These are phyloP conservation scores for Coelogynopora nodosa DNA, from an alignment of 2,888 invertebrate species.

Conservation along the genomic window DNA sequence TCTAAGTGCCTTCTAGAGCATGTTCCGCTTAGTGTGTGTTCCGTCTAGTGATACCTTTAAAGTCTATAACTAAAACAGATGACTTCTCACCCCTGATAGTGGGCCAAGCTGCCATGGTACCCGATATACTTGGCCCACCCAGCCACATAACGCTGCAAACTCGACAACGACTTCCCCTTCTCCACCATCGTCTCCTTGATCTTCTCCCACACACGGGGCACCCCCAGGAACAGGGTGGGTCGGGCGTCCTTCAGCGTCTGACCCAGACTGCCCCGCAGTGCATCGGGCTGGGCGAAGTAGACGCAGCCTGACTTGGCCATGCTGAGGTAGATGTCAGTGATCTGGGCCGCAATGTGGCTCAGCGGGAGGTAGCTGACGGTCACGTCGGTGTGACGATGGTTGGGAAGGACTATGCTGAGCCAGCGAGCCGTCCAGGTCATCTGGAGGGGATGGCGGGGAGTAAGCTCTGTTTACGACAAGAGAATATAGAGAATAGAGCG, in stretches of 20 bases:
- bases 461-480: too few species aligned
- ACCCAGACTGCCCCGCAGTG: constrained; percentile 65
- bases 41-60: too few species aligned
- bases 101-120: constrained; percentile 64
- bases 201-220: constrained; percentile 88
- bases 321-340: constrained; percentile 73
- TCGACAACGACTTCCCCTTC: constrained; percentile 70
- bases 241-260: constrained; percentile 66
- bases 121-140: constrained; percentile 75
- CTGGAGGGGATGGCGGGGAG: too few species aligned
- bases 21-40: not conserved
- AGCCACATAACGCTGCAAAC: constrained; percentile 71
- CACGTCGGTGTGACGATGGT: not conserved
- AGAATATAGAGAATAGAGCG: too few species aligned
- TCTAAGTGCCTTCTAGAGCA: constrained; percentile 21
- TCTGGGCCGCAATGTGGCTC: constrained; percentile 85
- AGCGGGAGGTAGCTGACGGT: constrained; percentile 72
- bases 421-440: not conserved
- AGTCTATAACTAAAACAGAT: constrained; percentile 2
- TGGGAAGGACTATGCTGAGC: not conserved
- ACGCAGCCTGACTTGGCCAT: constrained; percentile 69
- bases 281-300: constrained; percentile 83
- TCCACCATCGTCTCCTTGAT: constrained; percentile 80
- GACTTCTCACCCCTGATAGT: constrained; percentile 57
- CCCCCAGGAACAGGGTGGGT: constrained; percentile 80